These are phyloP conservation scores for Halocaridina rubra DNA, from an alignment of 2,888 invertebrate species.

Conservation along the genomic window DNA sequence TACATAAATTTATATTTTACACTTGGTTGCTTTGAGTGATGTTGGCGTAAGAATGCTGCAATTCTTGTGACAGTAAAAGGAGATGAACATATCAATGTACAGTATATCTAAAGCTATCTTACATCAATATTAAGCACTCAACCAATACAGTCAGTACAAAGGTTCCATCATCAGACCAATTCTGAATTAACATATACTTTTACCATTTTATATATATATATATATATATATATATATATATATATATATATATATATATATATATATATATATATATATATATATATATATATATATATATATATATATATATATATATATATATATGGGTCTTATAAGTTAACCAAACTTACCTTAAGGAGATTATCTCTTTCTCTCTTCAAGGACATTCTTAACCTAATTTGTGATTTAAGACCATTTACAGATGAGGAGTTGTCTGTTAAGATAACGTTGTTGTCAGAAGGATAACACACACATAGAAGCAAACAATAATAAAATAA, in stretches of 20 bases:
- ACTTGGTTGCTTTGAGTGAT: not conserved
- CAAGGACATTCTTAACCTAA: too few species aligned
- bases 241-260: conserved; percentile 1
- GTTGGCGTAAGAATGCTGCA: not conserved
- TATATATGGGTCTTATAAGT: not conserved
- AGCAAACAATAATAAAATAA: too few species aligned
- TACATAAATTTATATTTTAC: not conserved
- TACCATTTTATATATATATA: conserved; percentile 31
- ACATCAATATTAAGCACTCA: conserved; percentile 6
- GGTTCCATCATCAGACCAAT: not conserved
- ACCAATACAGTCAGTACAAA: not conserved
- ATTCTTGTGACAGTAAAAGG: not conserved
- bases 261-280: conserved; percentile 11
- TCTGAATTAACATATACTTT: not conserved
- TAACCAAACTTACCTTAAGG: too few species aligned
- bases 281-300: conserved; percentile 16
- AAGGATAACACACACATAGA: too few species aligned
- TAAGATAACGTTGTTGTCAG: too few species aligned
- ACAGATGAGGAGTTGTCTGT: too few species aligned
- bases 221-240: not conserved
- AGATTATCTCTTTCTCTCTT: too few species aligned
- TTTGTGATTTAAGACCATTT: not conserved
- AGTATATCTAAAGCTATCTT: not conserved
- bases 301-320: not conserved
- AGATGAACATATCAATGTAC: not conserved